A percentile compares a stretch with the other conserved stretches of the same genome.
These are phyloP conservation scores for Tricholaema leucomelas DNA, from an alignment of 2,113 vertebrate genomes.

Conservation along the genomic window DNA sequence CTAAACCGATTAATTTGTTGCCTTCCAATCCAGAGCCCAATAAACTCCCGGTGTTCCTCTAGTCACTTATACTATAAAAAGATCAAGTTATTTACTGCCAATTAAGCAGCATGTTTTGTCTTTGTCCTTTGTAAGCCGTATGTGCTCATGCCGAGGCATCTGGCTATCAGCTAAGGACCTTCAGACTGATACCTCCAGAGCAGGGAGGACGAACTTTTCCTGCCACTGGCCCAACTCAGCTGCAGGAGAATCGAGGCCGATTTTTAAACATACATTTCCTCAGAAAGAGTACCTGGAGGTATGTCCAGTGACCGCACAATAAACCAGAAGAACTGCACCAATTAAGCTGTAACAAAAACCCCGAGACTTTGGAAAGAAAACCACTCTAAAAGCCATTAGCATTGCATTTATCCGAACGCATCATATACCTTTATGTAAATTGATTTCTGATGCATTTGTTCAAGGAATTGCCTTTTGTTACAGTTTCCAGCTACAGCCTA, in stretches of 20 bases:
- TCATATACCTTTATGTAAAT: conserved; percentile 90
- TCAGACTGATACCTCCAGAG: conserved; percentile 63
- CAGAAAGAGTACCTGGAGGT: conserved; percentile 79
- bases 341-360: conserved; percentile 89
- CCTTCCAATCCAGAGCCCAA: conserved; percentile 75
- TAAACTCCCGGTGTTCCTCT: conserved; percentile 77
- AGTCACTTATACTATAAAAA: conserved; percentile 83
- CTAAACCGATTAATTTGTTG: conserved; percentile 82
- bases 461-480: conserved; percentile 87
- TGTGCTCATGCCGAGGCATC: conserved; percentile 70
- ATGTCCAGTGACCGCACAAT: conserved; percentile 83
- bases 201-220: conserved; percentile 69
- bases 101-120: conserved; percentile 81
- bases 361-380: conserved; percentile 84
- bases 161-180: conserved; percentile 71
- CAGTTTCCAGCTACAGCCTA: conserved; percentile 82
- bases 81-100: conserved; percentile 86
- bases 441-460: conserved; percentile 89
- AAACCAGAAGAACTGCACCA: conserved; percentile 84
- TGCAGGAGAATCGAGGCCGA: conserved; percentile 63
- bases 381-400: conserved; percentile 90
- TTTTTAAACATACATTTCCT: conserved; percentile 74
- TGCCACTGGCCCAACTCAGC: conserved; percentile 71
- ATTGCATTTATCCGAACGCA: conserved; percentile 85
- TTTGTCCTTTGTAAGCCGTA: conserved; percentile 78